phyloP scores from a whole-genome alignment of 2,113 vertebrate genomes.

The Etheostoma spectabile region DNA sequence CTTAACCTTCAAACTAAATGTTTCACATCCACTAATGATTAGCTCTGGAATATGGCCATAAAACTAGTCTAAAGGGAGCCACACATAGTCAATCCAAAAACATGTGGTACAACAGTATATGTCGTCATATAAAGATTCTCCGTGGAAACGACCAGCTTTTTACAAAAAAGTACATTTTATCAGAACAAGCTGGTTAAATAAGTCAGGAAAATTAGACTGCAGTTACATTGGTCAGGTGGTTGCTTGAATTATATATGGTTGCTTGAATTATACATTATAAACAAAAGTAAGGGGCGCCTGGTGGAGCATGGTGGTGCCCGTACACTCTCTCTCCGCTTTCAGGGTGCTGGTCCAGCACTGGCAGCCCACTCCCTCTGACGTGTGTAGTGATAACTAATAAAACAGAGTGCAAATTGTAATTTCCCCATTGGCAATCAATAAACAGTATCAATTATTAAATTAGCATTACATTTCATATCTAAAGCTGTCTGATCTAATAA shows the following conservation, averaged over 20 bases:
- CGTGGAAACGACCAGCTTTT: neutral
- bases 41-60: neutral
- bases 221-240: neutral
- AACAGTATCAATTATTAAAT: too few relatives aligned
- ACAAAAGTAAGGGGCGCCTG: too few relatives aligned
- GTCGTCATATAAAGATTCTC: neutral
- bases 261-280: too few relatives aligned
- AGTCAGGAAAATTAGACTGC: neutral
- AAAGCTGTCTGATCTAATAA: too few relatives aligned
- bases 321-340: too few relatives aligned
- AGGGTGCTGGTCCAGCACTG: too few relatives aligned
- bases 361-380: too few relatives aligned
- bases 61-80: neutral
- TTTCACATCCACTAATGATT: neutral
- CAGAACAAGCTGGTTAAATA: neutral
- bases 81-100: neutral
- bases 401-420: too few relatives aligned
- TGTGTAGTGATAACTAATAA: too few relatives aligned
- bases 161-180: neutral
- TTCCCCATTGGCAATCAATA: too few relatives aligned
- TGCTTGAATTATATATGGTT: neutral
- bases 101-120: neutral
- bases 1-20: conserved; percentile 1
- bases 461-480: too few relatives aligned
- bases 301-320: too few relatives aligned